Evolutionary conservation across 2,797 vertebrate genomes (phyloP).

Genomic region (Xiphophorus birchmanni): DNA sequence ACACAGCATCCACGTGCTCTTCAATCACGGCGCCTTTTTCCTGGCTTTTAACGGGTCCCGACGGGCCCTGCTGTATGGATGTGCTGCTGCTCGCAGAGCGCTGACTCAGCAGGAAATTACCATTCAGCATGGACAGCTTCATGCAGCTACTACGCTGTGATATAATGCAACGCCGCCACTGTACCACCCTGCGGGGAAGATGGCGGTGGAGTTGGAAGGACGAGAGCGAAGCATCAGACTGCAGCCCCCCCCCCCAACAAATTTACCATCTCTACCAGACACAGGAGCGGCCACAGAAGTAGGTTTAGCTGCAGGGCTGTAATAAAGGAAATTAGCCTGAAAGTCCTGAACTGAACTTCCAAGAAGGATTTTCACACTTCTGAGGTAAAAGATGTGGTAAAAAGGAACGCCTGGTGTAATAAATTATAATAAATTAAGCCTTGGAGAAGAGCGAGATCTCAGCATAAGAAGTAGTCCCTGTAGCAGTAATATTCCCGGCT

Average conservation of each 20-base stretch:
- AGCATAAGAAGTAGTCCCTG: slow-evolving; percentile 12
- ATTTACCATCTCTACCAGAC: slow-evolving; percentile 11
- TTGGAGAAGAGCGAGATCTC: slow-evolving; percentile 2
- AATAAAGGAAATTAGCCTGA: slow-evolving; percentile 18
- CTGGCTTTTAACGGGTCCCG: slow-evolving; percentile 62
- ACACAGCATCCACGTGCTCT: not conserved
- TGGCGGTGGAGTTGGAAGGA: not conserved
- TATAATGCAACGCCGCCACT: slow-evolving; percentile 54
- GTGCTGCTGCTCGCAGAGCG: slow-evolving; percentile 42
- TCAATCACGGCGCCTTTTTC: slow-evolving; percentile 52
- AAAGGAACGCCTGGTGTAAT: not conserved
- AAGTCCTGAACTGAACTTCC: slow-evolving; percentile 27
- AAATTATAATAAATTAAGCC: slow-evolving; percentile 10
- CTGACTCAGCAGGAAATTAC: slow-evolving; percentile 74
- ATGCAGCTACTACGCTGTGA: slow-evolving; percentile 52
- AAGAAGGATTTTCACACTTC: not conserved
- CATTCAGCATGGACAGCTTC: slow-evolving; percentile 57
- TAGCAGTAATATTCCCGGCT: slow-evolving; percentile 20
- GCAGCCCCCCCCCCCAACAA: slow-evolving; percentile 1
- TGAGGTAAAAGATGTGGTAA: slow-evolving; percentile 8
- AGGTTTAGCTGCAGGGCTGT: slow-evolving; percentile 21
- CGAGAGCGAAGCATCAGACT: not conserved
- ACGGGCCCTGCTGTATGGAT: slow-evolving; percentile 65
- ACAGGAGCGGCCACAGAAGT: slow-evolving; percentile 4
- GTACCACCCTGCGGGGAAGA: slow-evolving; percentile 36